Conservation (phyloP, 1,140 invertebrate species). For the Agrypnia vestita region DNA sequence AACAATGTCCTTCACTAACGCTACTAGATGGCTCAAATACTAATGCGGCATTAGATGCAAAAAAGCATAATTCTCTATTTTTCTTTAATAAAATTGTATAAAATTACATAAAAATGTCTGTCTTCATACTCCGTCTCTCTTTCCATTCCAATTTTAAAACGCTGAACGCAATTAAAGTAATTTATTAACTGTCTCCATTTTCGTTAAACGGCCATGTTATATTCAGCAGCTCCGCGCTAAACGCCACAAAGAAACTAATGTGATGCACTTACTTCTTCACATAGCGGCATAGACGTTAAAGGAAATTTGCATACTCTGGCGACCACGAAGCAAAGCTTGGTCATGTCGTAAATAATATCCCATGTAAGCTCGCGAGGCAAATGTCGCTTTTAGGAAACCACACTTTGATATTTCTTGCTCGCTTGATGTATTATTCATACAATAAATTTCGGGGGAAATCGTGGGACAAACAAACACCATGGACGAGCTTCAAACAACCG, state of each 20-base stretch:
- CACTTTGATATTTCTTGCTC: background rate
- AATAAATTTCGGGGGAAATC: too few species aligned
- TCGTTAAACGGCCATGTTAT: constrained; percentile 12
- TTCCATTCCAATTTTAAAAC: background rate
- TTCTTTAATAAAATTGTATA: too few species aligned
- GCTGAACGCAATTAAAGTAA: background rate
- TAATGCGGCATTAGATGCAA: too few species aligned
- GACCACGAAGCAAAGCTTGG: constrained; percentile 7
- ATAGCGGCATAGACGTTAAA: background rate
- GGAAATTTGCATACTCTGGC: constrained; percentile 17
- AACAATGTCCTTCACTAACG: too few species aligned
- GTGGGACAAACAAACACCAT: too few species aligned
- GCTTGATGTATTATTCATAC: background rate
- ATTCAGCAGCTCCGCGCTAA: background rate
- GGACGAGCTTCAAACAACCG: too few species aligned
- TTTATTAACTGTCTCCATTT: constrained; percentile 25
- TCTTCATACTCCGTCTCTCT: background rate
- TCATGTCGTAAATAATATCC: constrained; percentile 34
- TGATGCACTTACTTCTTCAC: background rate
- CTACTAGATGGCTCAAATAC: too few species aligned
- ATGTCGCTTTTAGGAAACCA: constrained; percentile 19
- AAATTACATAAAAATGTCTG: too few species aligned
- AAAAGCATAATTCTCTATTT: too few species aligned
- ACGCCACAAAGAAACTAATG: background rate
- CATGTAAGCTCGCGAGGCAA: constrained; percentile 18